Evolutionary conservation across 2,888 invertebrate species (phyloP).

Genomic region (Apodemia zela): DNA sequence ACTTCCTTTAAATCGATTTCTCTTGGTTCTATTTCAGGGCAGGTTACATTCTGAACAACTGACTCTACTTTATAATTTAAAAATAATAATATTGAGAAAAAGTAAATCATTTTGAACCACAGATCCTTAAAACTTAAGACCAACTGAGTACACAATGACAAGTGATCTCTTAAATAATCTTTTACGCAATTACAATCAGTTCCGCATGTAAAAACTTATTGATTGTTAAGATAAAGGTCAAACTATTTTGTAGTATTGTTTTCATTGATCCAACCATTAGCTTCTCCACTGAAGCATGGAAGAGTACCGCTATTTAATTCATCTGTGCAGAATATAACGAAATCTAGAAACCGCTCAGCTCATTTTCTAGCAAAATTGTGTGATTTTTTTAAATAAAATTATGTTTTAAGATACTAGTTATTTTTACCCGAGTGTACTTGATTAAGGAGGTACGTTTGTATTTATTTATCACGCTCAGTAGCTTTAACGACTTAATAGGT

Average conservation of each 20-base stretch:
- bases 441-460: no score
- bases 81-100: slow-evolving; percentile 43
- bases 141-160: slow-evolving; percentile 20
- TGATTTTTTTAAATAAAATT: no score
- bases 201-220: slow-evolving; percentile 9
- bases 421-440: no score
- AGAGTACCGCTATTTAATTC: neutral
- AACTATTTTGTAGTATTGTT: slow-evolving; percentile 5
- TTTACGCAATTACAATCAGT: slow-evolving; percentile 16
- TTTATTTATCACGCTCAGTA: no score
- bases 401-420: no score
- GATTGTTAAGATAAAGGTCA: slow-evolving; percentile 5
- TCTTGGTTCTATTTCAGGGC: slow-evolving; percentile 53
- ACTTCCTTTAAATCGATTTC: slow-evolving; percentile 70
- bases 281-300: neutral
- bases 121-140: neutral
- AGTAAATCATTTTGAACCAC: slow-evolving; percentile 46
- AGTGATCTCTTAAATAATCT: slow-evolving; percentile 18
- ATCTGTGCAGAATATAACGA: neutral
- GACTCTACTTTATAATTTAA: slow-evolving; percentile 44
- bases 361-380: neutral
- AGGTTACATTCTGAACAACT: slow-evolving; percentile 52
- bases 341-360: neutral
- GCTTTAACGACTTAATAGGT: no score
- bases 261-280: slow-evolving; percentile 10